Conservation (phyloP, 2,888 invertebrate genomes). For the Drosophila atroscutellata region DNA sequence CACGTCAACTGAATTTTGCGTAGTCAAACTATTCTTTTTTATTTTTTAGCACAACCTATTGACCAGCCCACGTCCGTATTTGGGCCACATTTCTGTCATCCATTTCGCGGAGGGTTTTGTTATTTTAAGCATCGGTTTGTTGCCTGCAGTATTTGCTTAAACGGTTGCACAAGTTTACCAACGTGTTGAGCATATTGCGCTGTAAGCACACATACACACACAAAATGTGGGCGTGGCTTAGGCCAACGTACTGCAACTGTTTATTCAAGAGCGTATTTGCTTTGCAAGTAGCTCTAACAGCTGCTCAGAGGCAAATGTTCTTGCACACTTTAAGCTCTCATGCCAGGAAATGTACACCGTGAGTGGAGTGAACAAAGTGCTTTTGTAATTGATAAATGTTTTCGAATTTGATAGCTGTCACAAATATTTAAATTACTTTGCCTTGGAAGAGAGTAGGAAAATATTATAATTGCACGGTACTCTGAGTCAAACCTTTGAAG, state of each 20-base stretch:
- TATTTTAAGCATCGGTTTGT: constrained; percentile 55
- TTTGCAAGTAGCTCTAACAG: constrained; percentile 15
- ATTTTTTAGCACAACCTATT: background rate
- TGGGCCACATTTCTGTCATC: constrained; percentile 3
- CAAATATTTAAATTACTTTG: background rate
- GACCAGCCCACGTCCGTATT: constrained; percentile 1
- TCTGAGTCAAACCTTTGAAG: background rate
- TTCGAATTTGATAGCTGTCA: background rate
- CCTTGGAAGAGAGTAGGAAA: background rate
- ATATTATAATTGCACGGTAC: background rate
- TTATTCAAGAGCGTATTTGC: constrained; percentile 48
- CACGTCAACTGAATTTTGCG: background rate
- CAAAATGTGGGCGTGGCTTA: constrained; percentile 11
- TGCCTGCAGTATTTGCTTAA: constrained; percentile 57
- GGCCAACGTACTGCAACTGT: constrained; percentile 23
- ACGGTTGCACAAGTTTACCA: constrained; percentile 65
- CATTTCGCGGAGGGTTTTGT: constrained; percentile 29
- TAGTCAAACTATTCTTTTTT: background rate
- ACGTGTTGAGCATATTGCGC: constrained; percentile 71
- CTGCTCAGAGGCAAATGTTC: constrained; percentile 27
- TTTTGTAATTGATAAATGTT: constrained; percentile 17
- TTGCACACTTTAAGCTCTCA: constrained; percentile 18
- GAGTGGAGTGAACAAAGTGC: constrained; percentile 6
- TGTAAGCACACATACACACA: constrained; percentile 37
- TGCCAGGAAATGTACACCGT: background rate